These are phyloP conservation scores for Heliopora coerulea DNA, from an alignment of 92 coral and sea anemone genomes.

Conservation along the genomic window DNA sequence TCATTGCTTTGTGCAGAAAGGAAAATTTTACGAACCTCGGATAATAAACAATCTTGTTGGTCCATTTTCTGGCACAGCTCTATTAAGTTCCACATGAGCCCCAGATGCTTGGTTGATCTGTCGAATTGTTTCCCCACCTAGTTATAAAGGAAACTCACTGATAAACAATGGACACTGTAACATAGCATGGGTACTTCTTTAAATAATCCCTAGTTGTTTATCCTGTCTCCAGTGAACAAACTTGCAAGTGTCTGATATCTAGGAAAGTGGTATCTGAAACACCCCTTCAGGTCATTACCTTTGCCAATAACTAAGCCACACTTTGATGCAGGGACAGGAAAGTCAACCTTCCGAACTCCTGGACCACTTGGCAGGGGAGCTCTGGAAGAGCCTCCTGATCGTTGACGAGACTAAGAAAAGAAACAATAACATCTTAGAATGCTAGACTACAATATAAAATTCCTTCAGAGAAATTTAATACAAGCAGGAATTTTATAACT, in stretches of 20 bases:
- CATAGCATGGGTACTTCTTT: too few species aligned
- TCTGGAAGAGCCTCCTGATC: slow-evolving; percentile 70
- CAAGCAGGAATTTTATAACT: too few species aligned
- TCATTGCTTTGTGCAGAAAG: background rate
- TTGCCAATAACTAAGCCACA: slow-evolving; percentile 98
- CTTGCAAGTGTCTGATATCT: too few species aligned
- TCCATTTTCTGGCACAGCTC: slow-evolving; percentile 83
- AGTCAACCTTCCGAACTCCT: slow-evolving; percentile 73
- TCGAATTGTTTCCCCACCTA: slow-evolving; percentile 96
- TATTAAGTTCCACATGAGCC: slow-evolving; percentile 93
- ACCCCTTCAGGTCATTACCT: too few species aligned
- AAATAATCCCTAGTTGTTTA: too few species aligned
- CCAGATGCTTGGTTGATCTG: slow-evolving; percentile 80
- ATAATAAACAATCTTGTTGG: slow-evolving; percentile 84
- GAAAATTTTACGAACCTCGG: slow-evolving; percentile 56
- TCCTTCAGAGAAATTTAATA: too few species aligned
- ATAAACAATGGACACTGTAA: too few species aligned
- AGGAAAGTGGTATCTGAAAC: too few species aligned
- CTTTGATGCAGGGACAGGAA: slow-evolving; percentile 94
- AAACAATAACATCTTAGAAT: background rate
- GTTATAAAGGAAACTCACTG: too few species aligned
- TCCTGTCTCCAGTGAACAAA: too few species aligned
- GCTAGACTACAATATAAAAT: background rate
- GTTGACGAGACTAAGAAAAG: slow-evolving; percentile 72
- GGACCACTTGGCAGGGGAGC: slow-evolving; percentile 97